phyloP scores from a whole-genome alignment of 2,888 invertebrate species.

The Drosophila melanocephala region DNA sequence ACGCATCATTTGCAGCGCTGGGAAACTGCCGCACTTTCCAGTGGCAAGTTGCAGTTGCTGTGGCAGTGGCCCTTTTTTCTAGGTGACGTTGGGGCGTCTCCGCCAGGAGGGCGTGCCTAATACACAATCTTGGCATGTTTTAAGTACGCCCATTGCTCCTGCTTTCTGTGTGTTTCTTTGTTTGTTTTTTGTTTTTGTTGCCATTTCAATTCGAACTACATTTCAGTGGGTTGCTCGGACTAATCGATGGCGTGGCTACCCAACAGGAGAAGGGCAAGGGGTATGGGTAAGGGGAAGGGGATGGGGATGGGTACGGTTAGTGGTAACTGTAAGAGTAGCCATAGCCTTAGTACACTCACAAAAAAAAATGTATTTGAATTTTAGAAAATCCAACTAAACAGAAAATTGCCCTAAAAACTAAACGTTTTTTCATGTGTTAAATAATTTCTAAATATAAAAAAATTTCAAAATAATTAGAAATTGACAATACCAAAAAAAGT shows the following conservation, averaged over 20 bases:
- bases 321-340: not conserved
- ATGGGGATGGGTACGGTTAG: not conserved
- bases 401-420: not conserved
- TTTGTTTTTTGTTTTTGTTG: slow-evolving; percentile 35
- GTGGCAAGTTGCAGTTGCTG: slow-evolving; percentile 19
- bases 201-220: slow-evolving; percentile 44
- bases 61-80: slow-evolving; percentile 23
- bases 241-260: slow-evolving; percentile 62
- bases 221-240: slow-evolving; percentile 71
- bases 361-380: not conserved
- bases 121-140: slow-evolving; percentile 60
- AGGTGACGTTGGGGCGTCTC: slow-evolving; percentile 53
- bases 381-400: not conserved
- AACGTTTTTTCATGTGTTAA: not conserved
- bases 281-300: not conserved
- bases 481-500: fast-evolving
- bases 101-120: slow-evolving; percentile 49
- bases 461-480: not conserved
- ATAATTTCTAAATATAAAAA: not conserved
- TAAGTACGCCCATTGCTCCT: slow-evolving; percentile 56
- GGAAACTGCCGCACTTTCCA: slow-evolving; percentile 65
- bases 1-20: slow-evolving; percentile 58
- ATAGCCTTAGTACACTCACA: not conserved
- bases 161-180: slow-evolving; percentile 37
- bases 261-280: not conserved